phyloP scores from a whole-genome alignment of 92 coral and sea anemone species.

The Epizoanthus stellaris region DNA sequence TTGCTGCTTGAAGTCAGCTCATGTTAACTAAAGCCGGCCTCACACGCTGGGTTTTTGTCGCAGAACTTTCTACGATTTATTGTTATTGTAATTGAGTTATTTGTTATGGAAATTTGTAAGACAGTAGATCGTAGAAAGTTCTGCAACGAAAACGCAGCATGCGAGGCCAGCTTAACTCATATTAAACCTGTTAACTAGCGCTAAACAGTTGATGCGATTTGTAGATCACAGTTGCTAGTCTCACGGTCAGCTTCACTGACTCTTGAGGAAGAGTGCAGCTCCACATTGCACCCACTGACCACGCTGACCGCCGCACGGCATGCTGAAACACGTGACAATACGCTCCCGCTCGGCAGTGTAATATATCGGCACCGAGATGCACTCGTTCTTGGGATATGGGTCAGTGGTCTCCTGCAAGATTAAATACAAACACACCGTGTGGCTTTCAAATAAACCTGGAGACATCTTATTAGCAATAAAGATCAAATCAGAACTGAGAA shows the following conservation, averaged over 20 bases:
- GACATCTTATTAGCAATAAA: background rate
- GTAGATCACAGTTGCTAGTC: background rate
- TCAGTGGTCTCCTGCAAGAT: constrained; percentile 78
- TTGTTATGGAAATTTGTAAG: too few relatives aligned
- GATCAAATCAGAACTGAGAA: too few relatives aligned
- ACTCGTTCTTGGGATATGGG: constrained; percentile 91
- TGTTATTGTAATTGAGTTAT: too few relatives aligned
- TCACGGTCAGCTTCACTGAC: constrained; percentile 61
- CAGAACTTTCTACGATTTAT: too few relatives aligned
- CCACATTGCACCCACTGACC: constrained; percentile 99
- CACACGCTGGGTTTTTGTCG: too few relatives aligned
- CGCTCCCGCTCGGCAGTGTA: constrained; percentile 93
- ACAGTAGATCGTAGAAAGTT: too few relatives aligned
- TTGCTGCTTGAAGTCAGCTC: too few relatives aligned
- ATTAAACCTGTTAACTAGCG: too few relatives aligned
- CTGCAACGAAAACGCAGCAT: too few relatives aligned
- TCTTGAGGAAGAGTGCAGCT: constrained; percentile 92
- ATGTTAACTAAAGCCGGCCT: too few relatives aligned
- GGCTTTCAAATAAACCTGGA: background rate
- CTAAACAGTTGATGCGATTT: background rate
- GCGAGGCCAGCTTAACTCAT: too few relatives aligned
- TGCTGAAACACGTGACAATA: constrained; percentile 89
- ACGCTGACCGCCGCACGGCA: constrained; percentile 93
- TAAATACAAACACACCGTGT: background rate
- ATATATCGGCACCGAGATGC: constrained; percentile 94